A percentile compares a stretch with the other conserved stretches of the same genome.
Evolutionary conservation across 1,140 invertebrate species (phyloP).

Genomic region (Sipha flava): DNA sequence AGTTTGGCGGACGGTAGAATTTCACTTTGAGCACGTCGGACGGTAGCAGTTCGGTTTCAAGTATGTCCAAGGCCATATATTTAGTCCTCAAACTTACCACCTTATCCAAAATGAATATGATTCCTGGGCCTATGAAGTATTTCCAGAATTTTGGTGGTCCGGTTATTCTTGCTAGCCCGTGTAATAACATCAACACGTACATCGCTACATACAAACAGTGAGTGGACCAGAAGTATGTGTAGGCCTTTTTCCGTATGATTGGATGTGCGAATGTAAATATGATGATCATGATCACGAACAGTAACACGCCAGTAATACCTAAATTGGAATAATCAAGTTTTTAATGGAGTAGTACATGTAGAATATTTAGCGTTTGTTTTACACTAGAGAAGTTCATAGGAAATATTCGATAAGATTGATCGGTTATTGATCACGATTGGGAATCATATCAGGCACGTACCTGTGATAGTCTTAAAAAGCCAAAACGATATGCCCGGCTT

Average conservation of each 20-base stretch:
- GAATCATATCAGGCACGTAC: too few relatives aligned
- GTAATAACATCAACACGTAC: conserved; percentile 83
- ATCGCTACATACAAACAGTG: conserved; percentile 86
- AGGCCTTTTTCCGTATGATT: conserved; percentile 83
- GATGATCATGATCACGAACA: conserved; percentile 88
- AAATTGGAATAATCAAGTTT: conserved; percentile 33
- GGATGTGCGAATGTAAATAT: conserved; percentile 98
- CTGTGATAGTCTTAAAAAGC: conserved; percentile 90
- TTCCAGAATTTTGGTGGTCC: conserved; percentile 90
- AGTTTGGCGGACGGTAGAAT: conserved; percentile 87
- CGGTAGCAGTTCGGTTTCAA: conserved; percentile 90
- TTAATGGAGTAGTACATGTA: too few relatives aligned
- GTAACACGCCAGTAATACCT: conserved; percentile 88
- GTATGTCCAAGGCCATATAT: conserved; percentile 87
- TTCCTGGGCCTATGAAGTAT: conserved; percentile 88
- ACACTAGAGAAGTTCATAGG: too few relatives aligned
- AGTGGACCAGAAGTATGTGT: conserved; percentile 96
- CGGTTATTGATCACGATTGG: too few relatives aligned
- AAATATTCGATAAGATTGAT: too few relatives aligned
- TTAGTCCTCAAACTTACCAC: conserved; percentile 83
- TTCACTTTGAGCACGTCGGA: conserved; percentile 91
- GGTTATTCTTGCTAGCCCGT: conserved; percentile 88
- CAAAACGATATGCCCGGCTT: conserved; percentile 86
- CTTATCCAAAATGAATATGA: conserved; percentile 84
- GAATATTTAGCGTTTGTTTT: too few relatives aligned